Percentiles rank a stretch among this genome's conserved stretches.
Evolutionary conservation across 2,797 vertebrate genomes (phyloP).

Genomic region (Strix occidentalis): DNA sequence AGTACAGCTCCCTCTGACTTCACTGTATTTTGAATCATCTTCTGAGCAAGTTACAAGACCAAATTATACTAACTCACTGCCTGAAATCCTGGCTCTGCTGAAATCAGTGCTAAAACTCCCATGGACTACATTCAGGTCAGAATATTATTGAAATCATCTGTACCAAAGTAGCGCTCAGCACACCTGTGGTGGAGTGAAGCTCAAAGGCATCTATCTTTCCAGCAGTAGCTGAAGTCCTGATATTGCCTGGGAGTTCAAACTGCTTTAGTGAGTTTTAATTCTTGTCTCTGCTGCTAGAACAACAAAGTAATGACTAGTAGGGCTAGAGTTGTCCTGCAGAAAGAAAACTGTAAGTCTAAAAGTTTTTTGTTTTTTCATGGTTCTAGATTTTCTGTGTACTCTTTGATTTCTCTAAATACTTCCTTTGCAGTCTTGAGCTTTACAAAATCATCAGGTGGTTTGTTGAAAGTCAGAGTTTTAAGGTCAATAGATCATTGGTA

Average conservation of each 20-base stretch:
- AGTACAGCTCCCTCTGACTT: not conserved
- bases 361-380: fast-evolving
- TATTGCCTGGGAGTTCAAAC: not conserved
- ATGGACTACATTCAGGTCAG: not conserved
- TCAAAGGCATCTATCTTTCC: not conserved
- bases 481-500: not conserved
- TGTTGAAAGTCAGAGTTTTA: not conserved
- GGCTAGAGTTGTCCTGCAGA: not conserved
- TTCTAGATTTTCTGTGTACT: not conserved
- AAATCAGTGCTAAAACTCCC: not conserved
- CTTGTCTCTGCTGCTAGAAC: not conserved
- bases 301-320: not conserved
- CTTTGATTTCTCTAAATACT: not conserved
- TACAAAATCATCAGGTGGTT: not conserved
- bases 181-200: not conserved
- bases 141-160: not conserved
- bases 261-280: not conserved
- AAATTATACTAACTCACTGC: not conserved
- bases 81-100: not conserved
- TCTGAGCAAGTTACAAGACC: not conserved
- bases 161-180: not conserved
- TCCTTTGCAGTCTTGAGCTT: not conserved
- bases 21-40: not conserved
- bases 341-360: not conserved
- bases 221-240: not conserved